Evolutionary conservation across 1,140 invertebrate species (phyloP), one percentile per base, ranked within the genome.

Genomic region (Globodera ellingtonae): DNA sequence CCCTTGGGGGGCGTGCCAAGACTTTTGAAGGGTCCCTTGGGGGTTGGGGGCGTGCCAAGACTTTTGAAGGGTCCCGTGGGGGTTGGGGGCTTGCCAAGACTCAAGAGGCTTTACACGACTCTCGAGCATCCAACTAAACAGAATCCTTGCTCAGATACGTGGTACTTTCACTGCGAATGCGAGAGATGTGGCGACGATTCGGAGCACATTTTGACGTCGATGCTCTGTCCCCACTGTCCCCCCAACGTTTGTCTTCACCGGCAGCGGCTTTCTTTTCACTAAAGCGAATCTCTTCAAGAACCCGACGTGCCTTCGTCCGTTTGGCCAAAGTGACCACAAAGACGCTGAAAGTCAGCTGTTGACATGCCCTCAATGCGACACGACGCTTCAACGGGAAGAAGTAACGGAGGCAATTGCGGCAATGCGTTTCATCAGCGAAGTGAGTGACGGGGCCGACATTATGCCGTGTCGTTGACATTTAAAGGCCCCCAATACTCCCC

Each of bases 101-200:
- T 35, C 35, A 35, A 35, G 35, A 35, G 35, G 3, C 35, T 35
- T 35, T 35, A 35, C 35, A 35, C 35, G 35, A 35, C 35, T 35
- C 3, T 35, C 35, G 35, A 35, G 35, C 35, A 35, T 3, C 35
- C 35, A 35, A 35, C 35, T 9, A 24, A 69, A 7, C 9, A 69
- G 44, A 69, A 69, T 13, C 13, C 10, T 13, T 69, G 8, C 46
- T 62, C 18, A 62, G 75, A 77, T 62, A 87, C 86, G 10, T 88
- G 87, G 87, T 88, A 85, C 69, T 89, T 89, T 69, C 74, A 86
- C 7, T 89, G 87, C 71, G 59, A 89, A n/a, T 89, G 87, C 74
- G 79, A 79, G 13, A 73, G 87, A 46, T 89, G 87, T 71, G 66
- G 48, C 5, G 87, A 89, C 66, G 59, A 73, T n/a, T 59, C 56